Percentiles rank a stretch among this genome's conserved stretches.
These are phyloP conservation scores for Pocillopora grandis DNA, from an alignment of 92 coral and sea anemone species.

Conservation along the genomic window DNA sequence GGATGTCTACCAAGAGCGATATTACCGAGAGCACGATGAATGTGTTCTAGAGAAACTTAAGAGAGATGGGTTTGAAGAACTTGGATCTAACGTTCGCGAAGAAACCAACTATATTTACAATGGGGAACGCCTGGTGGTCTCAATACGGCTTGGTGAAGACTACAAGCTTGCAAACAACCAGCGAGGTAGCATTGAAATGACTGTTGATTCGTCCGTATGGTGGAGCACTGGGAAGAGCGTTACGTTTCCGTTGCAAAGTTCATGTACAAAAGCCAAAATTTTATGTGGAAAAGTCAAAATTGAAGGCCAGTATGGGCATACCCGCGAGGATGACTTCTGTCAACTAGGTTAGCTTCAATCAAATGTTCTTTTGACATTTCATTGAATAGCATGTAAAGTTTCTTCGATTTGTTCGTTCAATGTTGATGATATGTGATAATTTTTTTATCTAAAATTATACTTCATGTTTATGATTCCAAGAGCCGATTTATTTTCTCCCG, in stretches of 20 bases:
- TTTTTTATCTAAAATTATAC: too few relatives aligned
- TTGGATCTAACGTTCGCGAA: background rate
- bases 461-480: too few relatives aligned
- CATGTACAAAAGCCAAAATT: background rate
- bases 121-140: background rate
- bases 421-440: too few relatives aligned
- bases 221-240: background rate
- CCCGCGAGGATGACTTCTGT: background rate
- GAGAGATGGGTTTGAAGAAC: background rate
- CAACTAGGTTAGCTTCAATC: background rate
- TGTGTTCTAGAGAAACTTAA: background rate
- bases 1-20: background rate
- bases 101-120: background rate
- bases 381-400: too few relatives aligned
- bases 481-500: too few relatives aligned
- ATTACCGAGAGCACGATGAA: background rate
- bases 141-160: constrained; percentile 10
- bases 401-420: too few relatives aligned
- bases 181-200: background rate
- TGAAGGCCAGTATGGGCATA: constrained; percentile 1
- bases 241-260: background rate
- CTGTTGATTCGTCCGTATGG: background rate
- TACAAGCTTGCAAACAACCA: background rate
- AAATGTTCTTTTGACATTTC: too few relatives aligned
- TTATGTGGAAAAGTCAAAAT: background rate